Conservation (phyloP, 2,888 invertebrate genomes). For the Stenotaenia linearis region DNA sequence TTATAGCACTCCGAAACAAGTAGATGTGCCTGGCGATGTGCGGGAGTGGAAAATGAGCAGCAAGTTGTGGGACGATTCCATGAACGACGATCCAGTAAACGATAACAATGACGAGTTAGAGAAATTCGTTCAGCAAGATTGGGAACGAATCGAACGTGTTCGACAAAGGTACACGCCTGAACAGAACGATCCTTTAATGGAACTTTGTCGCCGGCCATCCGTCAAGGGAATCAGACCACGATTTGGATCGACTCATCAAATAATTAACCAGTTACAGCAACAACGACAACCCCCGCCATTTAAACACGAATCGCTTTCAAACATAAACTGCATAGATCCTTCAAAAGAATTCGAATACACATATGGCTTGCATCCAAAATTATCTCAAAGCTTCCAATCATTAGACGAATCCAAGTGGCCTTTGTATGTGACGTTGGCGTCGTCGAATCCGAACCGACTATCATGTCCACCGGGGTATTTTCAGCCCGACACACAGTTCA, state of each 20-base stretch:
- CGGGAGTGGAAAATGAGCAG: constrained; percentile 40
- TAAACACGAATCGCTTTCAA: neutral
- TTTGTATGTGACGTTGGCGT: neutral
- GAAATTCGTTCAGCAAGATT: constrained; percentile 78
- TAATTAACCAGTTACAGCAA: constrained; percentile 72
- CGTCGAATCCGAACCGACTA: neutral
- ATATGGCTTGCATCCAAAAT: neutral
- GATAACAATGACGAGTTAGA: constrained; percentile 59
- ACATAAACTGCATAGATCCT: neutral
- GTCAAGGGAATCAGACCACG: constrained; percentile 85
- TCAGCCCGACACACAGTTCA: neutral
- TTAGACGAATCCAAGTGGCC: neutral
- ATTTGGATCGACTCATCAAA: constrained; percentile 69
- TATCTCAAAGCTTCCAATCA: neutral
- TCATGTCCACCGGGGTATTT: neutral
- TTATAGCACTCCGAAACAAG: constrained; percentile 30
- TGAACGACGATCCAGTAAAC: neutral
- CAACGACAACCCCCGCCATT: constrained; percentile 46
- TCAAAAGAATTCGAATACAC: neutral
- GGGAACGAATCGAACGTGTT: constrained; percentile 72
- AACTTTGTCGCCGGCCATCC: constrained; percentile 80
- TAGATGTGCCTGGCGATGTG: constrained; percentile 39
- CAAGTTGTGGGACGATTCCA: constrained; percentile 32
- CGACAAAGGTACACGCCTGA: constrained; percentile 59
- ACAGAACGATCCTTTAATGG: constrained; percentile 67